These are phyloP conservation scores for Arizona elegans DNA, from an alignment of 2,113 vertebrate species.

Conservation along the genomic window DNA sequence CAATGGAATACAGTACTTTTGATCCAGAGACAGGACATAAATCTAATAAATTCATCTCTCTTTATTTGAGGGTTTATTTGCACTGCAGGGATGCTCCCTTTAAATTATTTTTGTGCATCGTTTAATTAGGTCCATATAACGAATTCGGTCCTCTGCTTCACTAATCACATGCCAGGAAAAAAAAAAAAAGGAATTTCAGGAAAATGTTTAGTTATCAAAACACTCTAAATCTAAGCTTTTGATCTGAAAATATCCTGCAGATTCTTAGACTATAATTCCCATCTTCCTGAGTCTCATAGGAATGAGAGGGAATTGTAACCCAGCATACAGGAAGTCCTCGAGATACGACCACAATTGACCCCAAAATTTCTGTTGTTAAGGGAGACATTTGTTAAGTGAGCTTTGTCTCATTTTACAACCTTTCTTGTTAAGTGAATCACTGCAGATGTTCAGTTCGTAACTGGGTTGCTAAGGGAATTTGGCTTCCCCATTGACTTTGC, in stretches of 20 bases:
- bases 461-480: not conserved
- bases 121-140: not conserved
- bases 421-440: not conserved
- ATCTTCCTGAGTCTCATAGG: not conserved
- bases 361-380: not conserved
- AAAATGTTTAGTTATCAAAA: not conserved
- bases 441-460: not conserved
- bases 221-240: not conserved
- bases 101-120: not conserved
- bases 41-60: not conserved
- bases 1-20: not conserved
- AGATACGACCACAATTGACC: not conserved
- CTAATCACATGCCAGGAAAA: not conserved
- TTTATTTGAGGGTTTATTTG: not conserved
- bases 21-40: not conserved
- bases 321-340: not conserved
- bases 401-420: not conserved
- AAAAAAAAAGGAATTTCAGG: not conserved
- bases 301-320: not conserved
- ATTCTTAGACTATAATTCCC: not conserved
- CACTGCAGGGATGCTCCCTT: not conserved
- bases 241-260: not conserved
- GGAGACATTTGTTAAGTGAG: not conserved
- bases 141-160: not conserved
- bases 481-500: not conserved